Base-by-base conservation (phyloP, 2,888 invertebrate species). In the Dolichomitus sp. region DNA sequence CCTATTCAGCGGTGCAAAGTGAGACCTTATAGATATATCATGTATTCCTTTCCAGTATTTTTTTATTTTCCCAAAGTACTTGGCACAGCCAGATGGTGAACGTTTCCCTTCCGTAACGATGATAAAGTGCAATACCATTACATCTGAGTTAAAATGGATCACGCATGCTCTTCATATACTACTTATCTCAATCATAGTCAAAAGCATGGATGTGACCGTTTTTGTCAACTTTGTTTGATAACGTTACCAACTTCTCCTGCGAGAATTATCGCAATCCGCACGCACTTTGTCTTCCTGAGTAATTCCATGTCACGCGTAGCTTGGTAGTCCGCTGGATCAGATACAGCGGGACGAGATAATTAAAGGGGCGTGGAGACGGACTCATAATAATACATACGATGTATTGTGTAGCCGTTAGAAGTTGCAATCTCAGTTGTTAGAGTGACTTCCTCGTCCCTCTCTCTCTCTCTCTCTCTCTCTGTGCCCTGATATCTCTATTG, bases 191-290 rank as follows among this genome's bases (percentile, higher is more conserved):
- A 45, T 72, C 33, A 45, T 50, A 48, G 61, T 37, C 72, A 30
- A 48, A 48, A 14, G 33, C 61, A 48, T 30, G 70, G 42, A 61
- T 61, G 59, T 48, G 45, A 59, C 48, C 9, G 37, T 19, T 61
- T 70, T 69, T 66, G 23, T 19, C 52, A 59, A 59, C 19, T 73
- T 50, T 50, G 33, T 73, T 73, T 27, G 59, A 73, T 33, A 73
- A 73, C 48, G 61, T 37, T 50, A 9, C 65, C 42, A 45, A 45
- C 40, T 59, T 7, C 9, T 14, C 33, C n/a, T 1, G 45, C 45
- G 54, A 19, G 45, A 59, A 45, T 48, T 68, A 76, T 76, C 68
- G 50, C 68, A 76, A 76, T 76, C 59, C 59, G 76, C 76, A 76
- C 59, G 76, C 68, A 68, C 76, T 68, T 68, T 42, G 59, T 61